phyloP scores from a whole-genome alignment of 2,888 invertebrate species.

The Platynereis dumerilii region DNA sequence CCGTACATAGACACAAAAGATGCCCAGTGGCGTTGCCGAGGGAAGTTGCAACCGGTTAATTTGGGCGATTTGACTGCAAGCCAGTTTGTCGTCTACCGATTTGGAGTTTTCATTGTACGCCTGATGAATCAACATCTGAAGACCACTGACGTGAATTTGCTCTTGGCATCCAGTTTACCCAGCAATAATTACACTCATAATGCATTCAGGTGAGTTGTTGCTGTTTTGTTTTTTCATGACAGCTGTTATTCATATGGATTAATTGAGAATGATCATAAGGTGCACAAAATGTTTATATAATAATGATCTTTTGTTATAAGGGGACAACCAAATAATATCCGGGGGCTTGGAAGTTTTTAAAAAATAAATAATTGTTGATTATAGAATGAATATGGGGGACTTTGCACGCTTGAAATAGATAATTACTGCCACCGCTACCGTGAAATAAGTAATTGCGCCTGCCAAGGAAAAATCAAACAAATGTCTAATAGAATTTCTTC shows the following conservation, averaged over 20 bases:
- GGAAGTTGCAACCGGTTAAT: slow-evolving; percentile 52
- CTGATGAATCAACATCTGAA: slow-evolving; percentile 46
- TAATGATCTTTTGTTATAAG: too few relatives aligned
- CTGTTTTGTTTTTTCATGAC: neutral
- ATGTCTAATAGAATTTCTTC: too few relatives aligned
- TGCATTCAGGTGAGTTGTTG: slow-evolving; percentile 27
- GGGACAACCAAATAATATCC: too few relatives aligned
- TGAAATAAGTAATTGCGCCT: too few relatives aligned
- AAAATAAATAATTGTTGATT: too few relatives aligned
- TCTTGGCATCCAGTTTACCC: slow-evolving; percentile 58
- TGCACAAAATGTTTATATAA: too few relatives aligned
- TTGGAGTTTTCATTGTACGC: slow-evolving; percentile 56
- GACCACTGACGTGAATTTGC: slow-evolving; percentile 53
- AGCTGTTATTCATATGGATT: neutral
- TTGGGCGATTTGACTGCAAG: slow-evolving; percentile 50
- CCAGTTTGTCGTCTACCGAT: slow-evolving; percentile 58
- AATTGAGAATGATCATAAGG: too few relatives aligned
- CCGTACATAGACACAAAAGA: slow-evolving; percentile 59
- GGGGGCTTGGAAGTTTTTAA: too few relatives aligned
- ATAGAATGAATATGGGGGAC: too few relatives aligned
- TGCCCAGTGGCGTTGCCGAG: slow-evolving; percentile 56
- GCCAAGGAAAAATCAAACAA: too few relatives aligned
- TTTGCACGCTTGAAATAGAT: too few relatives aligned
- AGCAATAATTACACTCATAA: slow-evolving; percentile 55
- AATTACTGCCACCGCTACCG: too few relatives aligned